Percentiles rank a stretch among this genome's conserved stretches.
phyloP scores from a whole-genome alignment of 2,797 vertebrate species.

The Micrastur ruficollis region DNA sequence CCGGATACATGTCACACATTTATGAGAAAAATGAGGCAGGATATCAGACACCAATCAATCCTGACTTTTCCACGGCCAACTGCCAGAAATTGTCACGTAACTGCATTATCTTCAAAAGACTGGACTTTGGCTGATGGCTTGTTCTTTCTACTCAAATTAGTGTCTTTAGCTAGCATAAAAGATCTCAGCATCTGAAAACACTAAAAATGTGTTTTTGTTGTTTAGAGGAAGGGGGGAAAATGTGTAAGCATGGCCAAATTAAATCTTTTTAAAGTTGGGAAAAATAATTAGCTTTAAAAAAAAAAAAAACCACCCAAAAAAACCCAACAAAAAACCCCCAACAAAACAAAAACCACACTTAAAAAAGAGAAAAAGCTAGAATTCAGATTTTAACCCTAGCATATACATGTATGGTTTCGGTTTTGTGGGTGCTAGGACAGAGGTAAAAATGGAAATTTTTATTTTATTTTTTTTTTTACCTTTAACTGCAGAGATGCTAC shows the following conservation, averaged over 20 bases:
- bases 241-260: background rate
- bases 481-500: constrained; percentile 34
- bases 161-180: constrained; percentile 34
- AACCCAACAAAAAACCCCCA: background rate
- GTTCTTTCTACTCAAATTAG: constrained; percentile 57
- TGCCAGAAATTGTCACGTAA: constrained; percentile 62
- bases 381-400: constrained; percentile 18
- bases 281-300: constrained; percentile 36
- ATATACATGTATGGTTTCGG: background rate
- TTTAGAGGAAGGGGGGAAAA: background rate
- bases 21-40: constrained; percentile 44
- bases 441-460: constrained; percentile 11
- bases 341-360: no score
- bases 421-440: background rate
- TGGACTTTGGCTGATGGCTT: constrained; percentile 50
- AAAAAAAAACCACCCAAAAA: background rate
- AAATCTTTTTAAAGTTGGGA: background rate
- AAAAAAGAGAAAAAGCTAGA: background rate
- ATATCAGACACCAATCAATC: constrained; percentile 38
- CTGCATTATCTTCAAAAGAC: constrained; percentile 58
- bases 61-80: constrained; percentile 25
- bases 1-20: constrained; percentile 34
- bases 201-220: constrained; percentile 55
- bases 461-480: background rate
- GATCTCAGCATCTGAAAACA: constrained; percentile 58